A percentile compares a stretch with the other conserved stretches of the same genome.
These are phyloP conservation scores for Pogonocherus hispidulus DNA, from an alignment of 2,888 invertebrate species.

Conservation along the genomic window DNA sequence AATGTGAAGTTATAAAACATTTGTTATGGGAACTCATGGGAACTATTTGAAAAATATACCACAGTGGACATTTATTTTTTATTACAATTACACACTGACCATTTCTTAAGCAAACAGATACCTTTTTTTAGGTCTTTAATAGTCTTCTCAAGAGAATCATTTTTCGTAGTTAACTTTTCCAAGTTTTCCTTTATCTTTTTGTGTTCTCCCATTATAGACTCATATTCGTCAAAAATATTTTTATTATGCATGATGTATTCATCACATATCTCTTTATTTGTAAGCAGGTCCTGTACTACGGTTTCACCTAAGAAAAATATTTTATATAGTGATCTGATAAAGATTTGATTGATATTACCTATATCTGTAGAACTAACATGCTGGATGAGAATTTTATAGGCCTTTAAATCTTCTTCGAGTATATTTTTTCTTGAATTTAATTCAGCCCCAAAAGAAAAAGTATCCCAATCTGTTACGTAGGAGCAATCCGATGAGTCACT, in stretches of 20 bases:
- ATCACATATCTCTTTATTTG: background rate
- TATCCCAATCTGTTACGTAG: constrained; percentile 21
- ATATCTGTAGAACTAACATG: too few relatives aligned
- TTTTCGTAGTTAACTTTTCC: constrained; percentile 7
- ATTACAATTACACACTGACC: too few relatives aligned
- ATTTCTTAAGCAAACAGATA: too few relatives aligned
- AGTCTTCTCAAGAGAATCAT: constrained; percentile 9
- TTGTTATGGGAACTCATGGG: too few relatives aligned
- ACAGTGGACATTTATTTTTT: too few relatives aligned
- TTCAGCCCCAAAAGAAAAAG: constrained; percentile 17
- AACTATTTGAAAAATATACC: too few relatives aligned
- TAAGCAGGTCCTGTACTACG: background rate
- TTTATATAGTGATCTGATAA: background rate
- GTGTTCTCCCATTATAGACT: constrained; percentile 2
- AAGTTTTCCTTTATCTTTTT: constrained; percentile 16
- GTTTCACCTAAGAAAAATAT: constrained; percentile 4
- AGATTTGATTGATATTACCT: background rate
- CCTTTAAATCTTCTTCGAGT: background rate
- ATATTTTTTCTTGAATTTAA: constrained; percentile 9
- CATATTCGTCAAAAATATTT: constrained; percentile 8
- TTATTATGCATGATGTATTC: constrained; percentile 4
- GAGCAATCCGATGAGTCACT: constrained; percentile 24
- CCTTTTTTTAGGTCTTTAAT: constrained; percentile 26
- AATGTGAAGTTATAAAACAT: too few relatives aligned
- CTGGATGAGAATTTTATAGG: too few relatives aligned